These are phyloP conservation scores for Argyra leucocephala DNA, from an alignment of 2,888 invertebrate species.

Conservation along the genomic window DNA sequence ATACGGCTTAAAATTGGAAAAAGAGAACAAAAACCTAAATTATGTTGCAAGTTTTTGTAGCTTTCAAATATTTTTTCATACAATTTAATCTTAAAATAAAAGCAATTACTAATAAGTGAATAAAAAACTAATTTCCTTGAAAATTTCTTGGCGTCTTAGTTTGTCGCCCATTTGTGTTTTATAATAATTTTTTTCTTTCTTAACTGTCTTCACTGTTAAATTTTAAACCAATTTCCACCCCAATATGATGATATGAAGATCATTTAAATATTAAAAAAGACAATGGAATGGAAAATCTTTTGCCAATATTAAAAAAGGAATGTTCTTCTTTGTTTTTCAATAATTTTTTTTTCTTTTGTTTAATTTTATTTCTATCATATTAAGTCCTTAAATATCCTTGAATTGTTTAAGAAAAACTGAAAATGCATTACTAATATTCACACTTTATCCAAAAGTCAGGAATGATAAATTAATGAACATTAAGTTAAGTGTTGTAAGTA, in stretches of 20 bases:
- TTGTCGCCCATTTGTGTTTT: conserved; percentile 6
- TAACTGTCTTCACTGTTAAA: neutral
- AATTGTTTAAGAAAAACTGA: neutral
- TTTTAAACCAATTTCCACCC: neutral
- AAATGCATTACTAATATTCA: neutral
- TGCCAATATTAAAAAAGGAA: neutral
- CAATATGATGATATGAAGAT: neutral
- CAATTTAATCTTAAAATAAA: too few species aligned
- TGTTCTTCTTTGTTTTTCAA: neutral
- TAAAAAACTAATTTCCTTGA: neutral
- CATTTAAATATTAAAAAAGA: neutral
- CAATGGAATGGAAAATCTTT: neutral
- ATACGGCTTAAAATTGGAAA: too few species aligned
- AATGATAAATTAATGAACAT: too few species aligned
- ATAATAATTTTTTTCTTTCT: neutral
- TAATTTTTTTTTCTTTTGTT: neutral
- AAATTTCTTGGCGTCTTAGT: neutral
- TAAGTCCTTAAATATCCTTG: neutral
- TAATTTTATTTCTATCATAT: neutral
- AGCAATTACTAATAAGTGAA: neutral
- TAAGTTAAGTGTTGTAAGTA: too few species aligned
- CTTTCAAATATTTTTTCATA: too few species aligned
- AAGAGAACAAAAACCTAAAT: too few species aligned
- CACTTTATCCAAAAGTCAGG: neutral
- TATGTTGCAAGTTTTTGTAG: too few species aligned